Conservation (phyloP, 2,888 invertebrate genomes). For the Mythimna loreyi region DNA sequence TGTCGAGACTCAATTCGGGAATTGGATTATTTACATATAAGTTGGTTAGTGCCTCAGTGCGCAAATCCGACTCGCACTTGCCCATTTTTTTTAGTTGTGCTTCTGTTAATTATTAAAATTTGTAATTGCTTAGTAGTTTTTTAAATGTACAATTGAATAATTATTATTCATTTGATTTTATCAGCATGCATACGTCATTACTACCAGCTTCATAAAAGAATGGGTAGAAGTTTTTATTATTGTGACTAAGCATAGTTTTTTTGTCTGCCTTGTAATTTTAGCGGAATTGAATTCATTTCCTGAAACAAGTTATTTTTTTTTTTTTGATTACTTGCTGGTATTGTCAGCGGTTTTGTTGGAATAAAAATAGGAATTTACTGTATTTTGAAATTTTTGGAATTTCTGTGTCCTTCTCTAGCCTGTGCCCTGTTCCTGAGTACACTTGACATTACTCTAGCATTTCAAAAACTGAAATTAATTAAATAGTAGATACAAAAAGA, state of each 20-base stretch:
- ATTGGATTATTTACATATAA: too few relatives aligned
- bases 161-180: conserved; percentile 9
- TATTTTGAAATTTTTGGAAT: too few relatives aligned
- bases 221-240: background rate
- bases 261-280: background rate
- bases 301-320: background rate
- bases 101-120: background rate
- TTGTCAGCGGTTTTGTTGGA: too few relatives aligned
- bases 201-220: background rate
- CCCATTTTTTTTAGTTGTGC: too few relatives aligned
- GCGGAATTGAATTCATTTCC: background rate
- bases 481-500: background rate
- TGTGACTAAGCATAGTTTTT: background rate
- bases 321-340: too few relatives aligned
- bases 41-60: too few relatives aligned
- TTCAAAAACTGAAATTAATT: conserved; percentile 20
- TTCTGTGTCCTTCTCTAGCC: too few relatives aligned
- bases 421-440: too few relatives aligned
- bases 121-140: conserved; percentile 8
- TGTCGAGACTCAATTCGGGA: too few relatives aligned
- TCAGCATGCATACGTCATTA: conserved; percentile 3
- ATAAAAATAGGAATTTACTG: too few relatives aligned
- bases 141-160: conserved; percentile 20
- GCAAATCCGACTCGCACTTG: too few relatives aligned
- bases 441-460: too few relatives aligned